Conservation (phyloP, 2,888 invertebrate genomes). For the Calliphora vomitoria region DNA sequence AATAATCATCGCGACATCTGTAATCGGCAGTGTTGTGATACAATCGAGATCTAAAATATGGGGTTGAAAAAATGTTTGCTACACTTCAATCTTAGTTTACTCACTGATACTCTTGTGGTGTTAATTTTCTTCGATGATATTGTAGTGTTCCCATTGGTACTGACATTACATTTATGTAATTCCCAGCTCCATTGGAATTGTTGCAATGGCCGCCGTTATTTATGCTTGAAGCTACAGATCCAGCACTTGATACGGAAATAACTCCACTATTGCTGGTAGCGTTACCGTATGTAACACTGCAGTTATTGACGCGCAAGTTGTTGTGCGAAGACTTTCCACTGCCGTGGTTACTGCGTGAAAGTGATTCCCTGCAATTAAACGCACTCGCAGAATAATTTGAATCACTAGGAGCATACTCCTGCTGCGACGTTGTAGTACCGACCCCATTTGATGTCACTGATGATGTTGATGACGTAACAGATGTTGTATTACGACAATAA, state of each 20-base stretch:
- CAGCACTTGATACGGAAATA: conserved; percentile 52
- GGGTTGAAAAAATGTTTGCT: no score
- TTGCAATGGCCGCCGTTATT: conserved; percentile 76
- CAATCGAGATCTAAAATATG: conserved; percentile 80
- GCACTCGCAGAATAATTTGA: conserved; percentile 74
- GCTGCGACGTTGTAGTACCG: conserved; percentile 72
- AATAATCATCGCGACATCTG: conserved; percentile 83
- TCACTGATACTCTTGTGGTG: conserved; percentile 84
- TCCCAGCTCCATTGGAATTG: conserved; percentile 77
- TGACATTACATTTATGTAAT: conserved; percentile 84
- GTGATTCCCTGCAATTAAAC: conserved; percentile 76
- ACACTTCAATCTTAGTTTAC: conserved; percentile 60
- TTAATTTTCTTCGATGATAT: conserved; percentile 83
- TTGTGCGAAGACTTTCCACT: conserved; percentile 73
- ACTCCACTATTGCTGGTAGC: conserved; percentile 70
- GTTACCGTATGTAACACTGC: conserved; percentile 66
- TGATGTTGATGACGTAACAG: conserved; percentile 77
- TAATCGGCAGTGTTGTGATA: conserved; percentile 83
- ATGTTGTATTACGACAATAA: conserved; percentile 80
- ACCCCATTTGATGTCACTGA: conserved; percentile 77
- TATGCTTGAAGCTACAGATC: conserved; percentile 72
- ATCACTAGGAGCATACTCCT: conserved; percentile 77
- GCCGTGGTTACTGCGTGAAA: conserved; percentile 75
- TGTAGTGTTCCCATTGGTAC: conserved; percentile 83
- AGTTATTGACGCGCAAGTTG: conserved; percentile 73